Evolutionary conservation across 2,888 invertebrate species (phyloP), one percentile per base, ranked within the genome.

Genomic region (Tryphoninae sp.): DNA sequence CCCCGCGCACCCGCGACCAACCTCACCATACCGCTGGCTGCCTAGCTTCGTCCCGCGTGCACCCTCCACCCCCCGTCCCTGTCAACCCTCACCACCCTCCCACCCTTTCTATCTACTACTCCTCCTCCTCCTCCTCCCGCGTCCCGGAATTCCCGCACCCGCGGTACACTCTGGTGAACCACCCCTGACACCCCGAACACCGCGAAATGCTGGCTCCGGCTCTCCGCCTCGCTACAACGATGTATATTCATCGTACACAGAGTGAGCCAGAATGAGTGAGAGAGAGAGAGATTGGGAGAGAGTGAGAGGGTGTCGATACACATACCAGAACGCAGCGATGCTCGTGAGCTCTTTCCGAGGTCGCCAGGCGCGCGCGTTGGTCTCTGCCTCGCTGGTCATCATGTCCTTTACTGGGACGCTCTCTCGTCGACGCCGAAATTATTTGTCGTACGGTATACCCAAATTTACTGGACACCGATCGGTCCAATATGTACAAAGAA

Each of bases 141-240:
- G 19, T 40, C 77, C 69, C 69, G 62, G 55, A 59, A 67, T 55
- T 78, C 71, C 77, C 76, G 58, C 85, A 86, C 87, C 86, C 86
- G 90, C 86, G 90, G 90, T 91, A 89, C 88, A 89, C 90, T 89
- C 88, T 90, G 90, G 91, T 90, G 90, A 90, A 90, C 91, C 91
- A 90, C 88, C 91, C 90, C 91, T 89, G 89, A 91, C 91, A 90
- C 91, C 89, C 90, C 89, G 87, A 87, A 89, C 89, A 91, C 89
- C 90, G 87, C 90, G 89, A 90, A 90, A 89, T 89, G 88, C 88
- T 86, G 87, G 88, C 85, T 86, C 86, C 86, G 86, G 85, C 86
- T 81, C 71, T 67, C 42, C 53, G 49, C 78, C 59, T 69, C 45
- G 11, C 69, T 71, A 49, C 77, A 59, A 58, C 62, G 51, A 75